phyloP scores from a whole-genome alignment of 2,888 invertebrate species.

The Drosophila rellima region DNA sequence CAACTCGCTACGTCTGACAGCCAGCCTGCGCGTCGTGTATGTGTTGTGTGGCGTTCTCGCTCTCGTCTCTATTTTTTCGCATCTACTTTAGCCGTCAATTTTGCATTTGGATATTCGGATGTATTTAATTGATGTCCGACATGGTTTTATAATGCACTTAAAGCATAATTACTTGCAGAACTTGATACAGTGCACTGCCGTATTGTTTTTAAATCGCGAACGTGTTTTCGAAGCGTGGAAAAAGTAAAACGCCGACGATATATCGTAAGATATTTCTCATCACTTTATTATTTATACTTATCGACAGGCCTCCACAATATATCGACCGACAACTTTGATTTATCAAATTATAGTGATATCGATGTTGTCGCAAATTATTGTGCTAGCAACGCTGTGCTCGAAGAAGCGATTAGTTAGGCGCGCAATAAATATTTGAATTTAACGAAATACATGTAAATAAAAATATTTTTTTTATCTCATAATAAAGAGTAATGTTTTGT shows the following conservation, averaged over 20 bases:
- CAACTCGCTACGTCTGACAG: constrained; percentile 74
- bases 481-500: not conserved
- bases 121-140: constrained; percentile 19
- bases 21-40: constrained; percentile 71
- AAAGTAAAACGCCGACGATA: constrained; percentile 65
- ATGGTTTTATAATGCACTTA: constrained; percentile 1
- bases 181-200: constrained; percentile 16
- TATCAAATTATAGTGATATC: constrained; percentile 34
- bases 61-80: constrained; percentile 73
- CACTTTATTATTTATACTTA: constrained; percentile 46
- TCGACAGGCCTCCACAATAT: constrained; percentile 37
- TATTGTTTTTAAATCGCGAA: constrained; percentile 50
- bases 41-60: constrained; percentile 74
- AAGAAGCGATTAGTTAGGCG: not conserved
- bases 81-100: constrained; percentile 65
- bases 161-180: constrained; percentile 37
- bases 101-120: constrained; percentile 50
- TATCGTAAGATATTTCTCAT: constrained; percentile 60
- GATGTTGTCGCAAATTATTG: not conserved
- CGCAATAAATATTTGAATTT: constrained; percentile 18
- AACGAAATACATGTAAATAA: not conserved
- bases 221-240: constrained; percentile 57
- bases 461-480: not conserved
- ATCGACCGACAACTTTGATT: constrained; percentile 16
- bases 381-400: constrained; percentile 25